Conservation (phyloP, 2,113 vertebrate genomes). For the Tinamus guttatus region DNA sequence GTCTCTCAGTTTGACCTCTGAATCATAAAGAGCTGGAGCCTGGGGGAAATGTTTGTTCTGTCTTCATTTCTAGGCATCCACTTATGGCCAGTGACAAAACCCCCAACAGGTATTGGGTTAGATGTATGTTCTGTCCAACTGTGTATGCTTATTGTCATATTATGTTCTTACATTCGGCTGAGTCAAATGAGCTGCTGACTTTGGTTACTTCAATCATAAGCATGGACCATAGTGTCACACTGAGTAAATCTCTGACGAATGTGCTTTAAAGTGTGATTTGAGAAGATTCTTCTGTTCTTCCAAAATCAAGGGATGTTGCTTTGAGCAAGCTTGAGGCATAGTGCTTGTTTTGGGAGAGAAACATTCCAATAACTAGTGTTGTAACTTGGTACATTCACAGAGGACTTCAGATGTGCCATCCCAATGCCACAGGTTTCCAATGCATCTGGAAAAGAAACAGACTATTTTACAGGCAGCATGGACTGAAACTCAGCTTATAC, state of each 20-base stretch:
- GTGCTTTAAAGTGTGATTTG: neutral
- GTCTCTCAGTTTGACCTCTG: neutral
- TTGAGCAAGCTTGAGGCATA: neutral
- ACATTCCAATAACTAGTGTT: neutral
- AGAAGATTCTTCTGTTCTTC: neutral
- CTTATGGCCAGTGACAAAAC: neutral
- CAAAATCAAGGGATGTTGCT: neutral
- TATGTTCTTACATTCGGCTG: neutral
- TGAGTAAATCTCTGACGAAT: neutral
- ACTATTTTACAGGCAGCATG: neutral
- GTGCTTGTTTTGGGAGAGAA: neutral
- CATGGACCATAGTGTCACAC: rapidly evolving
- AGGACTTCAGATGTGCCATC: neutral
- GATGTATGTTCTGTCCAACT: neutral
- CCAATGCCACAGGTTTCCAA: neutral
- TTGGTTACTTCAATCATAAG: rapidly evolving
- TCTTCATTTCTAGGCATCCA: neutral
- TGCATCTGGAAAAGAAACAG: neutral
- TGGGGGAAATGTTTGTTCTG: neutral
- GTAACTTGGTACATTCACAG: neutral
- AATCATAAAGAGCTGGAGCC: neutral
- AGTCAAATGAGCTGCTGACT: neutral
- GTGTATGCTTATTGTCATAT: neutral
- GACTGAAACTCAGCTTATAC: neutral
- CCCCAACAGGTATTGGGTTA: neutral